A percentile compares a stretch with the other conserved stretches of the same genome.
Conservation (phyloP, 2,888 invertebrate species). For the Dinocampus coccinellae region DNA sequence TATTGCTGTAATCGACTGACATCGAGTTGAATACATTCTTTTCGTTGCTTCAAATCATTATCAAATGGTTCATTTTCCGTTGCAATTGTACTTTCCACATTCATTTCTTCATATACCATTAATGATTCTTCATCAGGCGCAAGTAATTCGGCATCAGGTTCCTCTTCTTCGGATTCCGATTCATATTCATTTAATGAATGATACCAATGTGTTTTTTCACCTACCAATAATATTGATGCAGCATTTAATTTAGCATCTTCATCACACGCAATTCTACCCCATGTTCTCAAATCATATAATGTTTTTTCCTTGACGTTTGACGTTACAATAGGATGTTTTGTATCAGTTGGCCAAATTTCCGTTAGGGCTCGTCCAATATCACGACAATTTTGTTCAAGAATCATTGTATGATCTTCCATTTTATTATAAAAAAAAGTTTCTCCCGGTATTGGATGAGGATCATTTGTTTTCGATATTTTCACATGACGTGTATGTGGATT, state of each 20-base stretch:
- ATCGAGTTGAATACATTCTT: constrained; percentile 71
- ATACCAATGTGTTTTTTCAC: constrained; percentile 45
- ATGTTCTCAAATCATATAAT: constrained; percentile 71
- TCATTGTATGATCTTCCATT: background rate
- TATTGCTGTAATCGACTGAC: constrained; percentile 73
- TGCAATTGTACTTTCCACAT: background rate
- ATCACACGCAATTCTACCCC: constrained; percentile 84
- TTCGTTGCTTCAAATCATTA: constrained; percentile 4
- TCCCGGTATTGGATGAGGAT: constrained; percentile 52
- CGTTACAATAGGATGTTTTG: constrained; percentile 44
- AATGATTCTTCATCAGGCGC: background rate
- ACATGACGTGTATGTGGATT: constrained; percentile 40
- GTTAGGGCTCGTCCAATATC: background rate
- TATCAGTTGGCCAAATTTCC: constrained; percentile 14
- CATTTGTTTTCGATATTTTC: constrained; percentile 44
- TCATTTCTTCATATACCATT: background rate
- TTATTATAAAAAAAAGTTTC: constrained; percentile 13
- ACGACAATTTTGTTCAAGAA: constrained; percentile 1
- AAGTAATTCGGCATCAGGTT: background rate
- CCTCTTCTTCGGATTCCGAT: background rate
- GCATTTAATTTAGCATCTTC: constrained; percentile 70
- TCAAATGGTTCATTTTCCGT: background rate
- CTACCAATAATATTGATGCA: constrained; percentile 49
- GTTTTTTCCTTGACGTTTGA: constrained; percentile 51
- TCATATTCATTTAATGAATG: constrained; percentile 12